Evolutionary conservation across 2,797 vertebrate species (phyloP).

Genomic region (Helostoma temminkii): DNA sequence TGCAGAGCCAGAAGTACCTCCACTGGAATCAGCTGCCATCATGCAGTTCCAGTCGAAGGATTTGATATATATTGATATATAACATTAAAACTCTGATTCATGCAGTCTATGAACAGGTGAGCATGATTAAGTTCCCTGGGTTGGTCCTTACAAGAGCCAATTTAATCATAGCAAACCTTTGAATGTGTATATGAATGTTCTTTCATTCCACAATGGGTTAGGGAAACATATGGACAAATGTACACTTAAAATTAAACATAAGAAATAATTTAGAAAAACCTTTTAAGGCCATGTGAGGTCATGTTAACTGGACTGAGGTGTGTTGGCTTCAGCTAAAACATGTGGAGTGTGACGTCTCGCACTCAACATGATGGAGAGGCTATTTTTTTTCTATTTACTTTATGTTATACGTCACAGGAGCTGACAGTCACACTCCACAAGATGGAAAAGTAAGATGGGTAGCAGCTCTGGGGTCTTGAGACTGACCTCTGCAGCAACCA

Average conservation of each 20-base stretch:
- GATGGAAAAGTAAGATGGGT: neutral
- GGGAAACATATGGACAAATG: constrained; percentile 2
- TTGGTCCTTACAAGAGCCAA: no score
- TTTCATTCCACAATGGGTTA: neutral
- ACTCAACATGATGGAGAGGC: constrained; percentile 24
- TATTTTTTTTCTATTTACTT: constrained; percentile 36
- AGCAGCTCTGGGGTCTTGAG: neutral
- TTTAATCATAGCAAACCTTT: no score
- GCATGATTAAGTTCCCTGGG: no score
- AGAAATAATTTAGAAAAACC: neutral
- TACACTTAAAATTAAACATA: neutral
- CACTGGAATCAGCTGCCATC: constrained; percentile 3
- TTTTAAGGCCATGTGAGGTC: constrained; percentile 9
- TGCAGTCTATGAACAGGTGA: no score
- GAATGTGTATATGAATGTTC: no score
- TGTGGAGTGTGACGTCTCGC: constrained; percentile 31
- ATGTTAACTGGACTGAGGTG: neutral
- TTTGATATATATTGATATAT: no score
- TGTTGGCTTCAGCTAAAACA: neutral
- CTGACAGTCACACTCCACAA: constrained; percentile 16
- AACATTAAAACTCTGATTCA: no score
- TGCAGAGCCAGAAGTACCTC: neutral
- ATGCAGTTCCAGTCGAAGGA: neutral
- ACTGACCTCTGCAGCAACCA: neutral
- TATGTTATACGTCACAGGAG: neutral